These are phyloP conservation scores for Dasyornis broadbenti DNA, from an alignment of 2,113 vertebrate species.

Conservation along the genomic window DNA sequence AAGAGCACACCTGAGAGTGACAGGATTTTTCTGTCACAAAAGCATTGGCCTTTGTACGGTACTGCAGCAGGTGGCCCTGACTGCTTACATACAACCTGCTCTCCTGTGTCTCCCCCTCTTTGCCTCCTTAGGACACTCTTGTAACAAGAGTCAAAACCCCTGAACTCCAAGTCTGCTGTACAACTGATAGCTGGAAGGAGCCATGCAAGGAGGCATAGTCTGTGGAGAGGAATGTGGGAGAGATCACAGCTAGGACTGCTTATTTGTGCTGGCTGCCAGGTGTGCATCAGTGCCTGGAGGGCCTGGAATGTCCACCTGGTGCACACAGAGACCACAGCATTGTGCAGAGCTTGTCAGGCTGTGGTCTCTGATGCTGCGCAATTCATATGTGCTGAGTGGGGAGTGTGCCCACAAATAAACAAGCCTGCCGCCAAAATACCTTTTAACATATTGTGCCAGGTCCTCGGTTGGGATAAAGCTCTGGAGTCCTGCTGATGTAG, in stretches of 20 bases:
- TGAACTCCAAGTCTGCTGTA: neutral
- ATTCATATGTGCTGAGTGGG: neutral
- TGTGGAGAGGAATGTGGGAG: neutral
- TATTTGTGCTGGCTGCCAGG: neutral
- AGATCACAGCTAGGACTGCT: neutral
- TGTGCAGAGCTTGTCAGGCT: neutral
- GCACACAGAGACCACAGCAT: rapidly evolving
- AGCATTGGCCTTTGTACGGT: neutral
- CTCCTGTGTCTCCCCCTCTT: neutral
- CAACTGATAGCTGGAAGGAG: neutral
- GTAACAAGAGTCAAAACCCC: neutral
- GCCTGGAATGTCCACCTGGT: rapidly evolving
- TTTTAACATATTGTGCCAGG: neutral
- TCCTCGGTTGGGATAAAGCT: neutral
- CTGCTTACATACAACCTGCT: neutral
- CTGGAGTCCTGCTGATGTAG: neutral
- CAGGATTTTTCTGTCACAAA: neutral
- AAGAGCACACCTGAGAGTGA: neutral
- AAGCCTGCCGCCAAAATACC: neutral
- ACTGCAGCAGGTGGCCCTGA: neutral
- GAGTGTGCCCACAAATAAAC: neutral
- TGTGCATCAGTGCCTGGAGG: neutral
- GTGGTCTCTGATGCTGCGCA: neutral
- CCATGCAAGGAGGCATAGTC: rapidly evolving
- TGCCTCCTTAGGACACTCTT: neutral